Evolutionary conservation across 2,113 vertebrate species (phyloP), one percentile per base, ranked within the genome.

Genomic region (Glaucidium brasilianum): DNA sequence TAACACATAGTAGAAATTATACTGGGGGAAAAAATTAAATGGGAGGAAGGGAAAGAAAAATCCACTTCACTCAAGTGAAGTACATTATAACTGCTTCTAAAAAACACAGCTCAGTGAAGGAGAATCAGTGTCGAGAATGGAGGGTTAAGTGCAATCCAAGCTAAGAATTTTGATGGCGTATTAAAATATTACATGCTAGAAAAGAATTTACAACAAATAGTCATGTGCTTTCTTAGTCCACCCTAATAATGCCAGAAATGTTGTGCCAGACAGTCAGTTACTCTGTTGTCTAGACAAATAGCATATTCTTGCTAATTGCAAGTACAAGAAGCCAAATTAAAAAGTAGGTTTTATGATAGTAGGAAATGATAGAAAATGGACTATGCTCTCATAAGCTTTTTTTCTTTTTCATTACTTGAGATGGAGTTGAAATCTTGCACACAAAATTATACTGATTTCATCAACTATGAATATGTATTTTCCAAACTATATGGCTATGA

Each of bases 291-390:
- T 91, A 95, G 84, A 92, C 80, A 92, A 94, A 92, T 55, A 41
- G 47, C 86, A 75, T 79, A 87, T 73, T 88, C 63, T 58, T 89
- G 66, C 86, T 97, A 97, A 97, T 87, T 95, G 60, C 56, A 79
- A 90, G 62, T 75, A 89, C 53, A 81, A 75, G 86, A 89, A 89
- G 49, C 39, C 86, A 82, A 80, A 85, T 85, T 89, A 64, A 87
- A 89, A 87, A 72, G 39, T 26, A 64, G 13, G 6, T 15, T 76
- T 95, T 85, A 67, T 85, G 49, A 17, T 58, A 89, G 35, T 21
- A 89, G 66, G 66, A 95, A 94, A 85, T 92, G 15, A 63, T 52
- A 62, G 41, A 75, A 92, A 75, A 95, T 83, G 63, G 75, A 66
- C 74, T 83, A 5, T 77, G 35, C 3, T 87, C 10, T 91, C 34